Evolutionary conservation across 2,797 vertebrate species (phyloP), one percentile per base, ranked within the genome.

Genomic region (Linurgus olivaceus): DNA sequence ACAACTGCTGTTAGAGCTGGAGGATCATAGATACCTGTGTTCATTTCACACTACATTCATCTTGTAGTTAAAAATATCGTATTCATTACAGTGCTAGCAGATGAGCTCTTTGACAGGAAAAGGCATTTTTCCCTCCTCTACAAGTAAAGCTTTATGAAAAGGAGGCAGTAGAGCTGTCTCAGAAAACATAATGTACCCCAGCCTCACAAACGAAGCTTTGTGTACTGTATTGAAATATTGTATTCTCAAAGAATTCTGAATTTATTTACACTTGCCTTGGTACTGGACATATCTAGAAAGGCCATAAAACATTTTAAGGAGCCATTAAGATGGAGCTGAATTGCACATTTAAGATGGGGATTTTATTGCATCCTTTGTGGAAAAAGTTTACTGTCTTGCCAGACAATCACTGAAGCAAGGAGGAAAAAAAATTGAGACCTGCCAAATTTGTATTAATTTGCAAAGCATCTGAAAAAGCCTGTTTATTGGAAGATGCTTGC

Each of bases 171-270:
- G 83, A 78, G 74, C 88, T 87, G 94, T 93, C 92, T 94, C 48
- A 55, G 57, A 92, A 94, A 96, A 67, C 5, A 17, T 92, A 80
- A 87, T 96, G 72, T 92, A 91, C 92, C 50, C 25, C 47, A 92
- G 61, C 40, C 71, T 74, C 62, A 97, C 96, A 97, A 91, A 96
- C 29, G 95, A 0, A 88, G 72, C 96, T 93, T 94, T 97, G 81
- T 96, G 70, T 91, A 89, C 88, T 40, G 33, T 89, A 94, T 96
- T 96, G 95, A 96, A 94, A 96, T 96, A 91, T 82, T 94, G 88
- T 91, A 72, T 93, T 96, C 61, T 67, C 2, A 15, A 93, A 92
- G 84, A 96, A 89, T 89, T 91, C 68, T 65, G 81, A 74, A 92
- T 94, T 97, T 96, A 94, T 97, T 97, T 95, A 72, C 20, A 51